phyloP scores from a whole-genome alignment of 2,113 vertebrate genomes.

The Sylvietta virens region DNA sequence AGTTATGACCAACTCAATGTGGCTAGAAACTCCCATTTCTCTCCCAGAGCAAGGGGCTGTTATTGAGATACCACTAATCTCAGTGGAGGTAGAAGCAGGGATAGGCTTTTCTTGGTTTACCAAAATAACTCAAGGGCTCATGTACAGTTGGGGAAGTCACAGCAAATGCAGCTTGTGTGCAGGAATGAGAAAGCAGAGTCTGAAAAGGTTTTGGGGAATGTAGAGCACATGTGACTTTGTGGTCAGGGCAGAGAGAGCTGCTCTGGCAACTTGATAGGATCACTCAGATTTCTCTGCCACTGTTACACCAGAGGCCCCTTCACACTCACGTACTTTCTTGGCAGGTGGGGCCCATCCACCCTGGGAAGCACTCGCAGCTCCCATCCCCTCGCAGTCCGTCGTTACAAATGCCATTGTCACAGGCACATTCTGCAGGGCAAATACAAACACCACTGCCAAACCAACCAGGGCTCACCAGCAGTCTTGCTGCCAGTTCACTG shows the following conservation, averaged over 20 bases:
- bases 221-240: neutral
- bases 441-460: neutral
- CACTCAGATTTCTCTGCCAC: neutral
- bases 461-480: neutral
- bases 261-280: neutral
- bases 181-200: neutral
- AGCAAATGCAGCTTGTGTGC: neutral
- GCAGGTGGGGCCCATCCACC: conserved; percentile 86
- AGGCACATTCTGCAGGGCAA: conserved; percentile 80
- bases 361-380: conserved; percentile 83
- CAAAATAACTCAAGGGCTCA: neutral
- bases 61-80: neutral
- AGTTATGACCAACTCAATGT: neutral
- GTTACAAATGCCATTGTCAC: conserved; percentile 83
- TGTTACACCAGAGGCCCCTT: too few relatives aligned
- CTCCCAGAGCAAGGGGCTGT: neutral
- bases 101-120: neutral
- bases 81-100: neutral
- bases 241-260: neutral
- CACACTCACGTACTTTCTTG: conserved; percentile 74
- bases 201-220: neutral
- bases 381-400: conserved; percentile 85
- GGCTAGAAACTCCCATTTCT: neutral
- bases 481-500: neutral
- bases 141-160: neutral